phyloP scores from a whole-genome alignment of 2,113 vertebrate genomes.

The Calidris pugnax region DNA sequence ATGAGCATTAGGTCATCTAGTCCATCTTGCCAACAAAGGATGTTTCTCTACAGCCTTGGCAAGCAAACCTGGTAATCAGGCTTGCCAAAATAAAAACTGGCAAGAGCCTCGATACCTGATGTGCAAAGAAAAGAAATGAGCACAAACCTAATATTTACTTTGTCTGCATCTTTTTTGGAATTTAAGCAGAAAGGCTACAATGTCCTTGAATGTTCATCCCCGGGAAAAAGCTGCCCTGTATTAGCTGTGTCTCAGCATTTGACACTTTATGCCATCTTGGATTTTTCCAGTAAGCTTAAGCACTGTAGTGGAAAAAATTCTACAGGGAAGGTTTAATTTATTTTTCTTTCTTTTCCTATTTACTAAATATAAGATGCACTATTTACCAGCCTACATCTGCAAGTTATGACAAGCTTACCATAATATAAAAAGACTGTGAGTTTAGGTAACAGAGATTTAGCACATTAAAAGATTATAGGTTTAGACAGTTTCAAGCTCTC shows the following conservation, averaged over 20 bases:
- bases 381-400: constrained; percentile 26
- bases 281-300: constrained; percentile 9
- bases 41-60: constrained; percentile 46
- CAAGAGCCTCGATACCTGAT: constrained; percentile 14
- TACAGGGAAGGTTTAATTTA: not conserved
- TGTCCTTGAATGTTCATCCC: not conserved
- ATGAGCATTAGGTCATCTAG: constrained; percentile 36
- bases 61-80: constrained; percentile 7
- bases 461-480: constrained; percentile 11
- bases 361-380: not conserved
- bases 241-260: not conserved
- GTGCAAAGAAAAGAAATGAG: constrained; percentile 27
- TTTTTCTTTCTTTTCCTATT: not conserved
- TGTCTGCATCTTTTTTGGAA: constrained; percentile 7
- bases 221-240: not conserved
- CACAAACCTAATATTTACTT: constrained; percentile 25
- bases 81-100: constrained; percentile 45
- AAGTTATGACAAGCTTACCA: constrained; percentile 11
- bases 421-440: not conserved
- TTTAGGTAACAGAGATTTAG: constrained; percentile 27
- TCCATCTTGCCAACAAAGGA: constrained; percentile 26
- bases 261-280: not conserved
- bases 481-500: constrained; percentile 16
- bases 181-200: not conserved
- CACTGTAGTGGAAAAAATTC: not conserved